Conservation (phyloP, 2,113 vertebrate genomes). For the Zeus faber region DNA sequence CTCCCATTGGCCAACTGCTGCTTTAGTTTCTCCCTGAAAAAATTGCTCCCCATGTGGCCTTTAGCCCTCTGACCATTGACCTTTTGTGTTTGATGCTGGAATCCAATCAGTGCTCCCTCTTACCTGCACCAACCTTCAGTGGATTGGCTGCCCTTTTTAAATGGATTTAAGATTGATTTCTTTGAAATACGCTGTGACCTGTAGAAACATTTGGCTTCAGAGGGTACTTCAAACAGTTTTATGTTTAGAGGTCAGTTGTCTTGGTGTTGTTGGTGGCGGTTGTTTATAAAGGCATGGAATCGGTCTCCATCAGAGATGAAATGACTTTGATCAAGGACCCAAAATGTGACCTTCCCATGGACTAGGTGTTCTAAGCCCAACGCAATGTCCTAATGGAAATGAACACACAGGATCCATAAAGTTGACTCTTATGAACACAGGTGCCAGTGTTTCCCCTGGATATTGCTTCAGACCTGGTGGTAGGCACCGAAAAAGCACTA, state of each 20-base stretch:
- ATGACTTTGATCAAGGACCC: no score
- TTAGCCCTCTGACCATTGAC: background rate
- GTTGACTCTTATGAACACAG: background rate
- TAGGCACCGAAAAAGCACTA: no score
- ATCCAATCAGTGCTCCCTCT: background rate
- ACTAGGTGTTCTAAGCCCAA: no score
- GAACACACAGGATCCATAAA: no score
- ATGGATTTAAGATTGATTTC: constrained; percentile 10
- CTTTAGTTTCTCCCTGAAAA: background rate
- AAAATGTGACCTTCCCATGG: no score
- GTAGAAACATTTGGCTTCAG: background rate
- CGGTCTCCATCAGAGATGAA: background rate
- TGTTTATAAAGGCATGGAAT: background rate
- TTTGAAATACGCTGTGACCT: constrained; percentile 1
- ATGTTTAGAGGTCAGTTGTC: constrained; percentile 1
- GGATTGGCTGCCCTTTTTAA: background rate
- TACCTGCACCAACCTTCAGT: background rate
- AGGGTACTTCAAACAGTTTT: background rate
- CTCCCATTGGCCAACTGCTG: background rate
- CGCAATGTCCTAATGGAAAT: no score
- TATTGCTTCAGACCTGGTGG: no score
- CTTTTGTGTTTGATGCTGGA: background rate
- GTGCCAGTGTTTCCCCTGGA: background rate
- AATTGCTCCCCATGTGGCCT: background rate
- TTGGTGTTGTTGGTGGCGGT: background rate